These are phyloP conservation scores for Caenorhabditis sp. DNA, from an alignment of 2,888 invertebrate genomes.

Conservation along the genomic window DNA sequence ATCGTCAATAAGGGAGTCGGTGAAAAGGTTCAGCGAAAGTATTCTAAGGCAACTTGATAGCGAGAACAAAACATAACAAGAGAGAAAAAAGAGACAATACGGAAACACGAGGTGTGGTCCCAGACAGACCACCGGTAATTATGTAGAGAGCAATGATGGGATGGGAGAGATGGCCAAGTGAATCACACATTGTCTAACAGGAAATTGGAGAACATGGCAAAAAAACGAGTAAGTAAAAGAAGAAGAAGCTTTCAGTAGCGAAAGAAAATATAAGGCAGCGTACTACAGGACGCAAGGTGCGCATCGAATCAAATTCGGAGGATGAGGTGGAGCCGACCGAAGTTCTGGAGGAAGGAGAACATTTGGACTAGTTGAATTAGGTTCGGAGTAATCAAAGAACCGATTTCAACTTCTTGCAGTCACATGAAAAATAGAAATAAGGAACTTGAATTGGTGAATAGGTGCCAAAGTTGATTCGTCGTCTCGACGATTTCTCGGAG, in stretches of 20 bases:
- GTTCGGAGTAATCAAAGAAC: constrained; percentile 29
- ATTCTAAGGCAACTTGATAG: neutral
- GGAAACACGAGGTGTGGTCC: neutral
- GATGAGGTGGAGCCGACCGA: constrained; percentile 16
- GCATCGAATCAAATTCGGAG: constrained; percentile 28
- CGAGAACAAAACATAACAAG: neutral
- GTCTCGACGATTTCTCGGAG: neutral
- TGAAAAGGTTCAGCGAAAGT: no score
- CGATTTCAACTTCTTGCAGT: neutral
- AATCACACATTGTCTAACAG: constrained; percentile 24
- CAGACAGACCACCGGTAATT: constrained; percentile 20
- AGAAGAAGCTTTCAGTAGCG: neutral
- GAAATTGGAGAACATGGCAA: constrained; percentile 19
- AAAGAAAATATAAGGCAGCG: neutral
- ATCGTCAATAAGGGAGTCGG: no score
- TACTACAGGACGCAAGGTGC: constrained; percentile 16
- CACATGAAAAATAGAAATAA: constrained; percentile 11
- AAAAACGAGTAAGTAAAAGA: neutral
- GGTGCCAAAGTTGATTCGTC: constrained; percentile 33
- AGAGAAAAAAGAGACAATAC: neutral
- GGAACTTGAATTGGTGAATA: constrained; percentile 15
- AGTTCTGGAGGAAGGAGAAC: constrained; percentile 36
- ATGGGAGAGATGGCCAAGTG: neutral
- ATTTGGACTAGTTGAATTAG: constrained; percentile 33
- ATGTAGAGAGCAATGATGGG: neutral